Conservation (phyloP, 2,797 vertebrate genomes). For the Molossus molossus region DNA sequence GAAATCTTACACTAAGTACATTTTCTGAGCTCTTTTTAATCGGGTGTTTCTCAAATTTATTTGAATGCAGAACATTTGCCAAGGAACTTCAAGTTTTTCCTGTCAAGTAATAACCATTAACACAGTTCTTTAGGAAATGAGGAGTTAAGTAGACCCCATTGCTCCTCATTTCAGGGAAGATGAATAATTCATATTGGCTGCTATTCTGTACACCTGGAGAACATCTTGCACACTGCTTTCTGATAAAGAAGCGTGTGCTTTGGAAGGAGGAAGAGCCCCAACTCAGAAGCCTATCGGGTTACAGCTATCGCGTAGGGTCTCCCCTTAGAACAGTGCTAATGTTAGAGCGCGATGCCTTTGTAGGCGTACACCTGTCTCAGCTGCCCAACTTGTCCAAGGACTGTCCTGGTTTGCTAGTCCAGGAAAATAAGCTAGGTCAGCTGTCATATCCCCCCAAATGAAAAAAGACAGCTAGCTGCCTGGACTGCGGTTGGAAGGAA, state of each 20-base stretch:
- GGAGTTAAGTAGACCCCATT: neutral
- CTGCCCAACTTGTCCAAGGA: slow-evolving; percentile 52
- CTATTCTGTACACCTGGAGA: neutral
- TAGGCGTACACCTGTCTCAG: neutral
- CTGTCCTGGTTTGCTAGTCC: slow-evolving; percentile 54
- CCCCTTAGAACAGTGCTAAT: neutral
- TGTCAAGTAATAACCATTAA: neutral
- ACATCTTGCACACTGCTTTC: neutral
- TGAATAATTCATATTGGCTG: slow-evolving; percentile 11
- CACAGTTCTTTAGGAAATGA: slow-evolving; percentile 10
- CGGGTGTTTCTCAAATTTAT: neutral
- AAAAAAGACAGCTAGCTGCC: slow-evolving; percentile 77
- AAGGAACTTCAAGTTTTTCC: neutral
- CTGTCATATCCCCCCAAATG: slow-evolving; percentile 69
- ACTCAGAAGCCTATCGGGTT: neutral
- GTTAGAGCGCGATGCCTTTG: neutral
- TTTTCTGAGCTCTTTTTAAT: neutral
- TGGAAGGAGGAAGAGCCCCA: neutral
- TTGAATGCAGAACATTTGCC: neutral
- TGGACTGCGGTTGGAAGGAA: slow-evolving; percentile 71
- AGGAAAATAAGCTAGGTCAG: slow-evolving; percentile 75
- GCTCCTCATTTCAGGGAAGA: slow-evolving; percentile 21
- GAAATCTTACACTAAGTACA: neutral
- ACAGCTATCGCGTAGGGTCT: neutral
- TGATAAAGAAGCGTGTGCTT: neutral